Base-by-base conservation (phyloP, 2,888 invertebrate species). In the Pseudoips prasinana region DNA sequence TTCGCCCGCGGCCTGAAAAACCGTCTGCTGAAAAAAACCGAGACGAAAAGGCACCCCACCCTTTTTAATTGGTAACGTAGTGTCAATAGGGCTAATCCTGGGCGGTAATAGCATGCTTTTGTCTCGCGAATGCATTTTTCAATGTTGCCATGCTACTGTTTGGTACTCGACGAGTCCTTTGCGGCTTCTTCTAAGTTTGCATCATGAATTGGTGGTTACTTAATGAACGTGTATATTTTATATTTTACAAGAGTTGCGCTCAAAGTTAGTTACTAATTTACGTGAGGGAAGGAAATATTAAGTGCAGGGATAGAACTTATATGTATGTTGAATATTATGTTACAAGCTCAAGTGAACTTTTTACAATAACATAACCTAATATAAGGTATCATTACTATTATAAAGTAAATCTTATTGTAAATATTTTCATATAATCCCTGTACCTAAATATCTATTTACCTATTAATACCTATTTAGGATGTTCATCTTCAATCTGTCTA, bases 11-110 rank as follows among this genome's bases (percentile, higher is more conserved):
- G 88, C 85, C 87, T 87, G 87, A 88, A 88, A 85, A 87, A 83
- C 78, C 82, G 87, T 85, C 87, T 86, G 86, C 79, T 87, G 87
- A 87, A 88, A 88, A 88, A 74, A 88, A 81, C 83, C 78, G 85
- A 86, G 86, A 87, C 87, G 87, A 86, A 88, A 88, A 83, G 83
- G 82, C 84, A 83, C 84, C 86, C 87, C 85, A 76, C 85, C 87
- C 82, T 78, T 87, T 88, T 88, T 87, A 88, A 88, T 88, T 87
- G 88, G 88, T 85, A 86, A 87, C 85, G 86, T 81, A 85, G 85
- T 87, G 88, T 87, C 88, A 87, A 87, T 88, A 87, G 87, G 84
- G 85, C 86, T 86, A 88, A 88, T 88, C 85, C 83, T 67, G 74
- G 67, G 67, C 59, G 65, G 81, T 86, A 85, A 86, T 86, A 78